phyloP scores from a whole-genome alignment of 2,888 invertebrate genomes.

The Calameuta filiformis region DNA sequence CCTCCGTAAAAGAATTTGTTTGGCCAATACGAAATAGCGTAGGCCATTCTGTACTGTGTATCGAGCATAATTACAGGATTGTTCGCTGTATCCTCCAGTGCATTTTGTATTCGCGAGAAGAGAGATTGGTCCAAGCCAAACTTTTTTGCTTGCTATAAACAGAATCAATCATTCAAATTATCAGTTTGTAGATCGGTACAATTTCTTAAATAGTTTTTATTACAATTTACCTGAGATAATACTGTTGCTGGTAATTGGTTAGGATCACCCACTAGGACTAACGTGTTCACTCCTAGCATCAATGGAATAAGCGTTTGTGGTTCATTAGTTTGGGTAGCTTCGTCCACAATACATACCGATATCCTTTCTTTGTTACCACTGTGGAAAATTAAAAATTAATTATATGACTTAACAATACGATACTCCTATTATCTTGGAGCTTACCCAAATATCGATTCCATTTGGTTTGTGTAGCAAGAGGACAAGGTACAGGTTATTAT shows the following conservation, averaged over 20 bases:
- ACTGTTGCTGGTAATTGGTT: conserved; percentile 87
- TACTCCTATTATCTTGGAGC: background rate
- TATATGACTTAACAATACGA: background rate
- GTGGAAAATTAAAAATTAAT: conserved; percentile 12
- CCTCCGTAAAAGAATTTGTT: conserved; percentile 78
- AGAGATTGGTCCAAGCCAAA: conserved; percentile 80
- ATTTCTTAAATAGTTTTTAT: background rate
- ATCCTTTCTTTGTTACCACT: conserved; percentile 39
- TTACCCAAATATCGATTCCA: conserved; percentile 58
- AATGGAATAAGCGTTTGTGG: conserved; percentile 85
- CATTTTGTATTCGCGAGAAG: conserved; percentile 78
- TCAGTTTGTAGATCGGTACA: background rate
- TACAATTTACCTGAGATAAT: conserved; percentile 72
- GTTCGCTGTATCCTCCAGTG: conserved; percentile 65
- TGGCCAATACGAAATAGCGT: conserved; percentile 83
- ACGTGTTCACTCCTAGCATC: conserved; percentile 77
- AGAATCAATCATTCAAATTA: background rate
- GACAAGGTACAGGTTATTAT: conserved; percentile 79
- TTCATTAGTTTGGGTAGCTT: conserved; percentile 89
- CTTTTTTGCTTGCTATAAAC: conserved; percentile 75
- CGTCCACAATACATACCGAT: conserved; percentile 80
- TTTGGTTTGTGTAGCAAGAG: conserved; percentile 64
- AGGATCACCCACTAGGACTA: conserved; percentile 89
- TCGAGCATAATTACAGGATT: conserved; percentile 71
- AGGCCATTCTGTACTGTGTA: conserved; percentile 88